A percentile compares a stretch with the other conserved stretches of the same genome.
These are phyloP conservation scores for Nesogale talazaci DNA, from an alignment of 2,113 vertebrate genomes.

Conservation along the genomic window DNA sequence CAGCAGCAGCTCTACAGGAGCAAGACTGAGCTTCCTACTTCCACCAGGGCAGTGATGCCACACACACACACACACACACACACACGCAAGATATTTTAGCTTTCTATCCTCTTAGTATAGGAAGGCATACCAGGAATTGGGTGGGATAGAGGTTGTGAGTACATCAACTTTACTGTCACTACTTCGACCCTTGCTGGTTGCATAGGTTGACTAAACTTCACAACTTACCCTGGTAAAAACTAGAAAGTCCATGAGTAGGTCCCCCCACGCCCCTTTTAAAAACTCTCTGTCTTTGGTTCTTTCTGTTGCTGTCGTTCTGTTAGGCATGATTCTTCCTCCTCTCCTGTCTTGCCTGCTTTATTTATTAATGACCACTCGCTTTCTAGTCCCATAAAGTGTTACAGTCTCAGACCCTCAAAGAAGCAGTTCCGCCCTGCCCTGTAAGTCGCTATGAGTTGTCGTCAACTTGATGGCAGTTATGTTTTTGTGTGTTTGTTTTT, in stretches of 20 bases:
- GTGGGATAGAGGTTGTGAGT: background rate
- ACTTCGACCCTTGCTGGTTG: background rate
- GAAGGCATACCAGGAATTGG: background rate
- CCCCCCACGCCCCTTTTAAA: background rate
- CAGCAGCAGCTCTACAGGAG: too few species aligned
- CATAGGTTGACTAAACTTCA: background rate
- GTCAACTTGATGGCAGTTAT: too few species aligned
- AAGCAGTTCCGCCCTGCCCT: too few species aligned
- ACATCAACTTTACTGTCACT: background rate
- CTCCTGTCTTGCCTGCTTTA: background rate
- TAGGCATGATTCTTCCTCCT: background rate
- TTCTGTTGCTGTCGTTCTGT: background rate
- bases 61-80: too few species aligned
- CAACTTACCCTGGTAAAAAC: background rate
- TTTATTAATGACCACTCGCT: background rate
- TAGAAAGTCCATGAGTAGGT: background rate
- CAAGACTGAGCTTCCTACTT: too few species aligned
- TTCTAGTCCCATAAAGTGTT: too few species aligned
- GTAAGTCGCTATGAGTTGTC: too few species aligned
- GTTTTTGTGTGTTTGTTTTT: too few species aligned
- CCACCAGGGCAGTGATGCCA: too few species aligned
- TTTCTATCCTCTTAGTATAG: background rate
- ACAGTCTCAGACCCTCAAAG: too few species aligned
- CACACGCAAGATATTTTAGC: too few species aligned
- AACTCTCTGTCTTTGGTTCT: background rate